phyloP scores from a whole-genome alignment of 2,888 invertebrate genomes.

The Folsomia manolachei region DNA sequence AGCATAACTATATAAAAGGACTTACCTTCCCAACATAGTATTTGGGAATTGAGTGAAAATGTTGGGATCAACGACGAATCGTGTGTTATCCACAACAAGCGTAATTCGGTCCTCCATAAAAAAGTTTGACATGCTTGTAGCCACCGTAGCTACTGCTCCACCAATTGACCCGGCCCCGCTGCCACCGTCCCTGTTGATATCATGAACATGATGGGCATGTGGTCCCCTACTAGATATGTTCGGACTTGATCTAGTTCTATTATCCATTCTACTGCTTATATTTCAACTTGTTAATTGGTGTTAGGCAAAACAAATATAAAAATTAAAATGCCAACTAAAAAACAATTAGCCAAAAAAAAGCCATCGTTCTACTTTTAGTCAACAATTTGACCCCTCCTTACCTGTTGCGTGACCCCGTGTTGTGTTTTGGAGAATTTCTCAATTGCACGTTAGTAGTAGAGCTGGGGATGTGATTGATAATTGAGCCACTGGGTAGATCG shows the following conservation, averaged over 20 bases:
- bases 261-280: slow-evolving; percentile 32
- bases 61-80: slow-evolving; percentile 89
- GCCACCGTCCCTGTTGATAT: slow-evolving; percentile 12
- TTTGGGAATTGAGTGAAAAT: slow-evolving; percentile 93
- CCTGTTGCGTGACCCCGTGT: neutral
- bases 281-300: too few relatives aligned
- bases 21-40: slow-evolving; percentile 87
- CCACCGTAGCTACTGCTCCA: slow-evolving; percentile 21
- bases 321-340: neutral
- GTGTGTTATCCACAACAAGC: slow-evolving; percentile 92
- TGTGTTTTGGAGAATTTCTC: slow-evolving; percentile 11
- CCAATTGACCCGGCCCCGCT: slow-evolving; percentile 55
- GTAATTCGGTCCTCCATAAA: slow-evolving; percentile 75
- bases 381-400: neutral
- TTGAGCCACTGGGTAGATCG: too few relatives aligned
- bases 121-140: slow-evolving; percentile 30
- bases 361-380: too few relatives aligned
- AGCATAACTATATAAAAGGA: neutral
- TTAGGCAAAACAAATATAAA: neutral
- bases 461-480: neutral
- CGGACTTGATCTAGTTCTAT: slow-evolving; percentile 32
- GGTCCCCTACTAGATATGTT: slow-evolving; percentile 27
- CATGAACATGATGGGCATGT: slow-evolving; percentile 25
- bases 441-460: neutral
- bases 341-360: too few relatives aligned